Base-by-base conservation (phyloP, 1,140 invertebrate species). In the Muscidifurax raptorellus region DNA sequence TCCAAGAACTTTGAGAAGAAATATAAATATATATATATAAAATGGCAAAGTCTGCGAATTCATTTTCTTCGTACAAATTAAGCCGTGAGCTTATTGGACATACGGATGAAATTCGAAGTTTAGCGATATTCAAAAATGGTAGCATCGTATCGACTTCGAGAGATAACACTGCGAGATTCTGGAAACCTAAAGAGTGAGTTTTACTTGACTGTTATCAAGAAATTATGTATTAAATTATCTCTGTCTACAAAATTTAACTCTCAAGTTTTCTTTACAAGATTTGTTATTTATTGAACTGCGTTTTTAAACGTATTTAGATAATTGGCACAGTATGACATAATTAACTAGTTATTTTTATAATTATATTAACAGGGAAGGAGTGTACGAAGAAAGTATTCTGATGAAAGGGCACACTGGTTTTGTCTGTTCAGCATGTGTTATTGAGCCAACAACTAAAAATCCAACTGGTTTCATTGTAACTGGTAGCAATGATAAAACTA, bases 401-500 rank as follows among this genome's bases (percentile, higher is more conserved):
- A 95, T 97, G 87, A 95, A 94, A 88, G 97, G 97, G 36, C 97
- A 98, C 88, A 95, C 94, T 75, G 97, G 97, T 89, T 98, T 97
- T 92, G 96, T 99, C 0, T 96, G 95, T 2, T 95, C 95, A 87
- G 95, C 98, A 0, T 96, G 95, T 89, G 95, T 95, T 87, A 90
- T 98, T 87, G 94, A 96, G 59, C 95, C 96, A 5, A 95, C 94
- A 82, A 91, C 94, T 83, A 92, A 94, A 36, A 95, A 95, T 91
- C 96, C 96, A 12, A 94, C 96, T 44, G 97, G 97, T 27, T 90
- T 97, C 4, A 96, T 98, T 87, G 92, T 98, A 4, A 98, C 97
- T 36, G 98, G 97, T 18, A 97, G 97, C 87, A 97, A 98, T 92
- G 98, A 99, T 91, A 95, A 95, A 72, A 95, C 94, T 1, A 97